Evolutionary conservation across 2,113 vertebrate genomes (phyloP).

Genomic region (Plecotus auritus): DNA sequence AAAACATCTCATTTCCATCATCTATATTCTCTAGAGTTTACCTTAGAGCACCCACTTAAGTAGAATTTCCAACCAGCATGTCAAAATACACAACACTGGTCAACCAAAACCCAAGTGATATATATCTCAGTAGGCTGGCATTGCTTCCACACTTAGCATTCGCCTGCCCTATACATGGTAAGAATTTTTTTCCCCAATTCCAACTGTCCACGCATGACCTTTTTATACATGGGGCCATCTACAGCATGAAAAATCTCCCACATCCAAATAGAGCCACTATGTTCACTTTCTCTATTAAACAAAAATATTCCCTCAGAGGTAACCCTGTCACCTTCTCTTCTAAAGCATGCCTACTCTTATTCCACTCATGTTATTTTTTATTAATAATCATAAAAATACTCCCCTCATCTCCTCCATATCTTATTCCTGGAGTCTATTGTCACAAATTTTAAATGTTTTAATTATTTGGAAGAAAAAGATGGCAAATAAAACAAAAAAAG

Average conservation of each 20-base stretch:
- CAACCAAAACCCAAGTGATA: not conserved
- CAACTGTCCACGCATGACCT: not conserved
- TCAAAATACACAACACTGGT: not conserved
- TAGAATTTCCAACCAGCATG: not conserved
- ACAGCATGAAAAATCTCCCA: not conserved
- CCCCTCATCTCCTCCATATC: not conserved
- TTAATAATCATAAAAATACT: not conserved
- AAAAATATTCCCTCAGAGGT: not conserved
- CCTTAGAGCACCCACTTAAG: not conserved
- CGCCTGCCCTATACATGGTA: not conserved
- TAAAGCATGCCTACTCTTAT: not conserved
- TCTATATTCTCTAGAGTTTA: not conserved
- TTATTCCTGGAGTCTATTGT: not conserved
- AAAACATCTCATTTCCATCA: not conserved
- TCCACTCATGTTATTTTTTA: not conserved
- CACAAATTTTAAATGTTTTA: slow-evolving; percentile 17
- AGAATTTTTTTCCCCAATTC: not conserved
- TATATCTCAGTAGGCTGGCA: not conserved
- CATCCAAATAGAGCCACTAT: not conserved
- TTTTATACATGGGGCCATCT: not conserved
- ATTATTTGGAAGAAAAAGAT: not conserved
- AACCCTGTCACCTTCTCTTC: not conserved
- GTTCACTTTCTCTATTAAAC: not conserved
- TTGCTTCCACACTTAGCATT: not conserved
- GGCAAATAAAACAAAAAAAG: not conserved